Percentiles rank a stretch among this genome's conserved stretches.
phyloP scores from a whole-genome alignment of 2,888 invertebrate genomes.

The Scelioninae gen. 1 region DNA sequence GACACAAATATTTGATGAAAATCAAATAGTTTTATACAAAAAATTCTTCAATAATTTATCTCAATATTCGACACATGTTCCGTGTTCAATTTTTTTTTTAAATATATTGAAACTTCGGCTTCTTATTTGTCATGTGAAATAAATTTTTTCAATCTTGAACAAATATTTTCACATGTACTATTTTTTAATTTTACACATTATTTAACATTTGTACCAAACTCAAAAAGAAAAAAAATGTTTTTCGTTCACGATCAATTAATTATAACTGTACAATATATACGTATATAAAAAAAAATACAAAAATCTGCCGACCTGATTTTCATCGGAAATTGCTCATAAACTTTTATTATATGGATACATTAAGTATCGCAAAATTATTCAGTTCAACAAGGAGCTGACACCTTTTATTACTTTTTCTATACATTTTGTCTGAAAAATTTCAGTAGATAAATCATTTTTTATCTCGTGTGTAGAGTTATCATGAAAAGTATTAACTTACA shows the following conservation, averaged over 20 bases:
- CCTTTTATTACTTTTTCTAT: slow-evolving; percentile 6
- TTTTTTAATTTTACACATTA: neutral
- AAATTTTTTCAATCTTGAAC: too few relatives aligned
- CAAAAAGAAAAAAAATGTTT: neutral
- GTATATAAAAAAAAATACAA: slow-evolving; percentile 13
- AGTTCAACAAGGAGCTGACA: slow-evolving; percentile 20
- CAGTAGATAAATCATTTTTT: neutral
- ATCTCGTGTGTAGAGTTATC: neutral
- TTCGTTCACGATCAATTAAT: slow-evolving; percentile 14
- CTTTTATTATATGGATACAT: slow-evolving; percentile 37
- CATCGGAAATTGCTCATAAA: slow-evolving; percentile 53
- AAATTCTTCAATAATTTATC: too few relatives aligned
- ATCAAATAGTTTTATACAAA: too few relatives aligned
- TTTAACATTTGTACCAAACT: neutral
- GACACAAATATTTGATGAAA: too few relatives aligned
- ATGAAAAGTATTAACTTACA: too few relatives aligned
- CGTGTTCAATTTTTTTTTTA: too few relatives aligned
- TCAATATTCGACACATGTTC: too few relatives aligned
- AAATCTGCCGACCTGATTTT: slow-evolving; percentile 35
- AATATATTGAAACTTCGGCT: too few relatives aligned
- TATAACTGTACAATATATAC: slow-evolving; percentile 8
- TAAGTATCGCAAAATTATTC: slow-evolving; percentile 37
- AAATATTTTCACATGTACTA: too few relatives aligned
- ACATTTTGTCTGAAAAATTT: neutral
- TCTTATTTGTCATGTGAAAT: too few relatives aligned